These are phyloP conservation scores for Sapajus apella DNA, from an alignment of 2,113 vertebrate species.

Conservation along the genomic window DNA sequence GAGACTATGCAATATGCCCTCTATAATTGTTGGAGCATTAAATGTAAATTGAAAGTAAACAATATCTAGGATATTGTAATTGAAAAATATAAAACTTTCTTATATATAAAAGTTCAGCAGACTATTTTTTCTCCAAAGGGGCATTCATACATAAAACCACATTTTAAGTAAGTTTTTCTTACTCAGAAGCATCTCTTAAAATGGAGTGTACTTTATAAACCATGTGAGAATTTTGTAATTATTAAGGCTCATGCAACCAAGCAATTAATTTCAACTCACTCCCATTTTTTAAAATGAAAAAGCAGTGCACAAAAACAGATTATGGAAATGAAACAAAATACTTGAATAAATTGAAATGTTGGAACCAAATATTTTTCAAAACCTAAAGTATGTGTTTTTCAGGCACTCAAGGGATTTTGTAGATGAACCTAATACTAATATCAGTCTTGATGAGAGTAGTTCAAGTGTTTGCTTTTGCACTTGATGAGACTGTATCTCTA, in stretches of 20 bases:
- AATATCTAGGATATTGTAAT: neutral
- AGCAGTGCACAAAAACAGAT: constrained; percentile 75
- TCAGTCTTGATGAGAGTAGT: constrained; percentile 54
- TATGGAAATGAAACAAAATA: constrained; percentile 80
- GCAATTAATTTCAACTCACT: constrained; percentile 80
- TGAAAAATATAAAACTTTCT: constrained; percentile 44
- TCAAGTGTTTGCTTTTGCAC: constrained; percentile 72
- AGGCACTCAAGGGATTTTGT: constrained; percentile 47
- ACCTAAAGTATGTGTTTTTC: constrained; percentile 65
- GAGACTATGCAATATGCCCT: neutral
- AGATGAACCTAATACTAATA: constrained; percentile 68
- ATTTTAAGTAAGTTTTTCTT: constrained; percentile 62
- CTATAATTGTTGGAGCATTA: neutral
- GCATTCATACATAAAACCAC: neutral
- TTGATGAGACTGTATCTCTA: constrained; percentile 66
- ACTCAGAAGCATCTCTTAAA: constrained; percentile 71
- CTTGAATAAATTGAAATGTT: constrained; percentile 78
- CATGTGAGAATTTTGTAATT: constrained; percentile 75
- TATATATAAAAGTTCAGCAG: neutral
- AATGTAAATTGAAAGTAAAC: constrained; percentile 33
- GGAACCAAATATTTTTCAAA: constrained; percentile 67
- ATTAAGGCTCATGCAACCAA: constrained; percentile 74
- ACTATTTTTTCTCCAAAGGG: neutral
- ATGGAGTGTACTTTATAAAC: constrained; percentile 74
- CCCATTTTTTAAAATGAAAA: constrained; percentile 74